Base-by-base conservation (phyloP, 2,797 vertebrate species). In the Thaleichthys pacificus region DNA sequence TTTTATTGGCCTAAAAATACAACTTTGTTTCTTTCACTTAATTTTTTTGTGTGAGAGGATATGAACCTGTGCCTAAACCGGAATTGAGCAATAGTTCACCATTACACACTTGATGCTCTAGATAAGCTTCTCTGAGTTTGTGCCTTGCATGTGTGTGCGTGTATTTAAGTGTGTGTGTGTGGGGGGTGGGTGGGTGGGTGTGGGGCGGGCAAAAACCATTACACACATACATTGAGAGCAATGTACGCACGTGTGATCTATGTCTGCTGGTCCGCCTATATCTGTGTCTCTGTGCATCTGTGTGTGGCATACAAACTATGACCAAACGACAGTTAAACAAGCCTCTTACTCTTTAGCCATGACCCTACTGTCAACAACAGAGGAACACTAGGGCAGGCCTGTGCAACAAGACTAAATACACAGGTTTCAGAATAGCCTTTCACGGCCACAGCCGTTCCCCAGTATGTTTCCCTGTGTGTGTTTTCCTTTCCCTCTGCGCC, bases 371-470 rank as follows among this genome's bases (percentile, higher is more conserved):
- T 35, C 32, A 8, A 35, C 32, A 8, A 35, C 3, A 8, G 32
- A 35, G 32, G 5, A 35, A 28, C 28, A 4, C 28, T 28, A 28
- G 32, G 32, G 1, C 7, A 8, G 32, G 8, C 32, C 32, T 35
- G 28, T 28, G 28, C 28, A 28, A 28, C 28, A 28, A 28, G 28
- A 28, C 28, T 28, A 17, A 35, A 63, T n/a, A 22, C 0, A 35
- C 8, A 75, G 14, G 49, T 84, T 84, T 80, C 71, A 8, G 22
- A 74, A 38, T 73, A 28, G 3, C 28, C 2, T 28, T 28, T 28
- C 0, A 28, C 28, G 3, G 28, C 28, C 28, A 28, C 28, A 28
- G 28, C 28, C 28, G 28, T 28, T 28, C 28, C 28, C 28, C 28
- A 28, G 28, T 28, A 28, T 28, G 28, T 28, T 28, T 28, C 28